Evolutionary conservation across 2,888 invertebrate genomes (phyloP).

Genomic region (Pelosia muscerda): DNA sequence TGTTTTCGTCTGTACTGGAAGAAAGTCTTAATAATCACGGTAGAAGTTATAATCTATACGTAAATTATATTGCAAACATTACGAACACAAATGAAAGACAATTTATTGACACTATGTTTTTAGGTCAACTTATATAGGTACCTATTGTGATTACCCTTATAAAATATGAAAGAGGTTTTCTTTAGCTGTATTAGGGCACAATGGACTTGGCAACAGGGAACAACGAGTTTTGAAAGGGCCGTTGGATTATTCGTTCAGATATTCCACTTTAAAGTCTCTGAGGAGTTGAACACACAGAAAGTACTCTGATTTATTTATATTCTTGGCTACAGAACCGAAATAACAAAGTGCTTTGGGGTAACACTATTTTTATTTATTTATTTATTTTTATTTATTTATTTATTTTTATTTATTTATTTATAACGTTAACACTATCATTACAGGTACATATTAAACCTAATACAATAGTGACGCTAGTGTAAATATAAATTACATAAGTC

Average conservation of each 20-base stretch:
- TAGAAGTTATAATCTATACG: no score
- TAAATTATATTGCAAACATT: not conserved
- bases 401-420: no score
- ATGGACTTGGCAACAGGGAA: conserved; percentile 22
- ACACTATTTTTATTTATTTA: not conserved
- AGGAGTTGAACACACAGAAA: conserved; percentile 24
- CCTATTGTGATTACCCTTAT: conserved; percentile 34
- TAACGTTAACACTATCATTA: no score
- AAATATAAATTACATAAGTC: no score
- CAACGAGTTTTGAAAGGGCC: conserved; percentile 27
- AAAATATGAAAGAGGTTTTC: conserved; percentile 40
- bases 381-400: not conserved
- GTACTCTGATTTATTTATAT: conserved; percentile 46
- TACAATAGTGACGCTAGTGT: no score
- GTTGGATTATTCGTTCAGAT: conserved; percentile 43
- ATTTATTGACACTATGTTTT: conserved; percentile 34
- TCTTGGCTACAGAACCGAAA: conserved; percentile 30
- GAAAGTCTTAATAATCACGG: no score
- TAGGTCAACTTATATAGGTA: conserved; percentile 28
- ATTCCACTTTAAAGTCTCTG: conserved; percentile 39
- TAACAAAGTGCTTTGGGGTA: conserved; percentile 31
- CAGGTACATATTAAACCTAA: no score
- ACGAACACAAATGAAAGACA: conserved; percentile 7
- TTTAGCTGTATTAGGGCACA: conserved; percentile 33
- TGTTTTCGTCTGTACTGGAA: no score